Conservation (phyloP, 2,113 vertebrate genomes). For the Beaufortia kweichowensis region DNA sequence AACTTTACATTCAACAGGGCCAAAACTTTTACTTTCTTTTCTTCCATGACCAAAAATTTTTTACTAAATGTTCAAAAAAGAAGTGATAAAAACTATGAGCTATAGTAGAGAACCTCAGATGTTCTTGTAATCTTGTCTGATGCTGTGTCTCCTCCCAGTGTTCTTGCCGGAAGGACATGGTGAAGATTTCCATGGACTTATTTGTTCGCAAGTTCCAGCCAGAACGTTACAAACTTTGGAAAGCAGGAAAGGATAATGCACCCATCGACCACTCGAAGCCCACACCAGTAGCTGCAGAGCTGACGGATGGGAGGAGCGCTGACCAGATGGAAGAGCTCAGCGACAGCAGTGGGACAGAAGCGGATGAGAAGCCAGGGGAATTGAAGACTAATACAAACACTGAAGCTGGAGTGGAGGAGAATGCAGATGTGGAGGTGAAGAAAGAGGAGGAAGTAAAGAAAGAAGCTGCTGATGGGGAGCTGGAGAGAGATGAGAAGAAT, state of each 20-base stretch:
- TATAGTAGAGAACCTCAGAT: neutral
- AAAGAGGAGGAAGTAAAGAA: constrained; percentile 13
- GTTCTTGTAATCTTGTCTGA: neutral
- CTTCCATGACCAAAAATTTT: too few relatives aligned
- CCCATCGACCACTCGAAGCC: constrained; percentile 88
- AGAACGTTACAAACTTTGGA: constrained; percentile 94
- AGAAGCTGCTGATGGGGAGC: neutral
- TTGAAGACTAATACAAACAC: neutral
- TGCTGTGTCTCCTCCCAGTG: constrained; percentile 76
- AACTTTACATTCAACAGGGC: neutral
- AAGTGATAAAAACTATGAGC: neutral
- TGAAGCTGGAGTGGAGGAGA: neutral
- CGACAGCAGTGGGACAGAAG: constrained; percentile 8
- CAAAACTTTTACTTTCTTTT: too few relatives aligned
- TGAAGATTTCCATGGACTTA: constrained; percentile 98
- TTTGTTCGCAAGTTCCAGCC: constrained; percentile 96
- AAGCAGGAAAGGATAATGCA: constrained; percentile 85
- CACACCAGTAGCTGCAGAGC: constrained; percentile 84
- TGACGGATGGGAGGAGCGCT: constrained; percentile 63
- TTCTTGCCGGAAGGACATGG: constrained; percentile 95
- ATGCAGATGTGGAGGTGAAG: neutral
- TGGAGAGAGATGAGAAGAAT: neutral
- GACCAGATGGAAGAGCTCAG: constrained; percentile 29
- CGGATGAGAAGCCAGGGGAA: neutral
- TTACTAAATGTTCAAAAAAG: too few relatives aligned